Percentiles rank a stretch among this genome's conserved stretches.
These are phyloP conservation scores for Pseudomyrmex concolor DNA, from an alignment of 1,140 invertebrate species.

Conservation along the genomic window DNA sequence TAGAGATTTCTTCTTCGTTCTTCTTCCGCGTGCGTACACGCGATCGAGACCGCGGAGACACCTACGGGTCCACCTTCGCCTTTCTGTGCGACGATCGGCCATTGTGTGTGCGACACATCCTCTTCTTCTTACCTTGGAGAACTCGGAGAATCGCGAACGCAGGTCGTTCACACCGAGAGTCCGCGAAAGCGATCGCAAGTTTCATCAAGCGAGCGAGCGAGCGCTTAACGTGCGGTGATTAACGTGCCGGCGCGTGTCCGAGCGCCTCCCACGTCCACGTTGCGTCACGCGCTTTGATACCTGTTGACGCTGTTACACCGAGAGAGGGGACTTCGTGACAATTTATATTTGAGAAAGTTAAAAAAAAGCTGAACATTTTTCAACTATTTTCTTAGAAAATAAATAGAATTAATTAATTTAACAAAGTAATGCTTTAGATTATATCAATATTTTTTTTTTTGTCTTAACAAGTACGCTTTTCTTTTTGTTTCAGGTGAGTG, in stretches of 20 bases:
- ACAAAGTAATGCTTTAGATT: neutral
- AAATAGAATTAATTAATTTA: neutral
- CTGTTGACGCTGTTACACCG: constrained; percentile 1
- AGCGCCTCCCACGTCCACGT: constrained; percentile 35
- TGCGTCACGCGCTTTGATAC: constrained; percentile 40
- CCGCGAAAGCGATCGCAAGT: constrained; percentile 58
- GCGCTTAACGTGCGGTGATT: constrained; percentile 58
- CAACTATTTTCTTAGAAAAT: no score
- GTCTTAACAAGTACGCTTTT: constrained; percentile 44
- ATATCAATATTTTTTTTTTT: no score
- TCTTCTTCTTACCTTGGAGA: neutral
- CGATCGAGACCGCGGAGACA: constrained; percentile 27
- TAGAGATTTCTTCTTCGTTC: constrained; percentile 32
- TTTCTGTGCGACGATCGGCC: constrained; percentile 17
- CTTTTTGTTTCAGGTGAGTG: constrained; percentile 80
- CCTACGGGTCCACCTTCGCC: constrained; percentile 8
- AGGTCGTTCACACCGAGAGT: constrained; percentile 30
- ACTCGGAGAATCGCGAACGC: constrained; percentile 13
- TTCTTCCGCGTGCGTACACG: constrained; percentile 34
- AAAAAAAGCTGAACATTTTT: no score
- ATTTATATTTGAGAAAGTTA: neutral
- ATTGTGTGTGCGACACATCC: constrained; percentile 1
- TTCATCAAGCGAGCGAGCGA: constrained; percentile 62
- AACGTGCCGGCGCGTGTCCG: constrained; percentile 58
- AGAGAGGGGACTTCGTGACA: neutral